A percentile compares a stretch with the other conserved stretches of the same genome.
Conservation (phyloP, 2,888 invertebrate genomes). For the Teinopalpus imperialis region DNA sequence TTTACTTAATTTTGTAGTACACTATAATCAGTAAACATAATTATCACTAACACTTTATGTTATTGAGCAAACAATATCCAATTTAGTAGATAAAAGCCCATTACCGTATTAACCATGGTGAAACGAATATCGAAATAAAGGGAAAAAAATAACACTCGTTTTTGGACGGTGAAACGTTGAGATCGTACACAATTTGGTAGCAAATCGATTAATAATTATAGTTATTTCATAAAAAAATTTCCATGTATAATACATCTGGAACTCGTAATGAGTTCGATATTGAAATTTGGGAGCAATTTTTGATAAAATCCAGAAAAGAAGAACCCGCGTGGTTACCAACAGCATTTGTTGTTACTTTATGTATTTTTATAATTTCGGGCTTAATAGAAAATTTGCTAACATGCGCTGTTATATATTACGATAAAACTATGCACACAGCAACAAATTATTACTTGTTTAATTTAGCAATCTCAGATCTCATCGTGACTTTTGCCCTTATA, state of each 20-base stretch:
- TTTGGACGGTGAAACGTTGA: not conserved
- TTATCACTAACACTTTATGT: slow-evolving; percentile 32
- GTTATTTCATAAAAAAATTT: slow-evolving; percentile 1
- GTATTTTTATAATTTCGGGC: not conserved
- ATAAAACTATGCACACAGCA: slow-evolving; percentile 25
- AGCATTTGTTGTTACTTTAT: slow-evolving; percentile 28
- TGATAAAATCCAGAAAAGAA: slow-evolving; percentile 29
- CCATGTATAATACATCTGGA: slow-evolving; percentile 14
- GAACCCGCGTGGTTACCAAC: slow-evolving; percentile 28
- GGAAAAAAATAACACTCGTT: not conserved
- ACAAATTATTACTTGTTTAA: slow-evolving; percentile 27
- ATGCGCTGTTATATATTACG: slow-evolving; percentile 35
- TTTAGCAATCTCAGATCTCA: slow-evolving; percentile 24
- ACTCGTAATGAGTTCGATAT: slow-evolving; percentile 2
- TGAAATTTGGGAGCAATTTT: slow-evolving; percentile 15
- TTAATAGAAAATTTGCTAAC: slow-evolving; percentile 37
- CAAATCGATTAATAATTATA: not conserved
- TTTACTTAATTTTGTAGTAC: slow-evolving; percentile 29
- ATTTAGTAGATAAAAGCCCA: slow-evolving; percentile 20
- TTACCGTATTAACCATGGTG: slow-evolving; percentile 10
- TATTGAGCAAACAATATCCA: slow-evolving; percentile 36
- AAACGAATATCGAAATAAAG: slow-evolving; percentile 5
- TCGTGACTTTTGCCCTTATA: slow-evolving; percentile 31
- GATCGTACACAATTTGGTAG: not conserved
- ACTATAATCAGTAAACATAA: slow-evolving; percentile 41